Evolutionary conservation across 2,113 vertebrate species (phyloP).

Genomic region (Argyrosomus japonicus): DNA sequence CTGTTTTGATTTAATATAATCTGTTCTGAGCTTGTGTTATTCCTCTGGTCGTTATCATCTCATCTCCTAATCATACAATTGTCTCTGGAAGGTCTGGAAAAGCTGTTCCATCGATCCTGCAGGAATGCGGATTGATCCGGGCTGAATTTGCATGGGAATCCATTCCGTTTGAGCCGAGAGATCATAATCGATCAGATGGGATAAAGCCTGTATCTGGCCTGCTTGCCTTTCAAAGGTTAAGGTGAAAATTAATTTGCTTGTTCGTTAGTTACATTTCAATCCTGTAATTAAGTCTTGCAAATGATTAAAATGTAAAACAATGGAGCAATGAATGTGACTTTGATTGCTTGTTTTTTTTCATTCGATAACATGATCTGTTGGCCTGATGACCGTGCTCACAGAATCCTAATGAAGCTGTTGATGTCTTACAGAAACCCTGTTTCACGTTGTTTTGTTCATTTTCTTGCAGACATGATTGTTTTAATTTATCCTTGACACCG

Average conservation of each 20-base stretch:
- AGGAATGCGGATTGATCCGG: constrained; percentile 70
- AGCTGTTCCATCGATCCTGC: constrained; percentile 71
- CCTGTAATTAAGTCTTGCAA: constrained; percentile 73
- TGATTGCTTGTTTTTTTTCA: constrained; percentile 64
- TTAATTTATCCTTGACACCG: neutral
- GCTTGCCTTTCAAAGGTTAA: constrained; percentile 73
- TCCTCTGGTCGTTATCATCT: constrained; percentile 56
- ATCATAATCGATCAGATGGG: constrained; percentile 78
- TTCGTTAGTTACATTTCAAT: constrained; percentile 77
- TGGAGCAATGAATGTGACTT: constrained; percentile 76
- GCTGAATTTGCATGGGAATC: constrained; percentile 81
- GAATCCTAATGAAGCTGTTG: constrained; percentile 68
- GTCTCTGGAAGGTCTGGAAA: constrained; percentile 49
- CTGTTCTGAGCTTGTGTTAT: constrained; percentile 33
- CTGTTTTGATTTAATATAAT: constrained; percentile 78
- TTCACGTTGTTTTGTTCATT: constrained; percentile 11
- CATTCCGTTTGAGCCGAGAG: constrained; percentile 66
- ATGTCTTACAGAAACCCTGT: constrained; percentile 1
- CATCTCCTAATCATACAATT: constrained; percentile 64
- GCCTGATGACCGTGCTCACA: neutral
- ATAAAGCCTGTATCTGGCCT: constrained; percentile 63
- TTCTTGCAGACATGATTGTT: neutral
- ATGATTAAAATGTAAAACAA: constrained; percentile 81
- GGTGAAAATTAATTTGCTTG: constrained; percentile 84
- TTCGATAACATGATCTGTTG: constrained; percentile 62